Evolutionary conservation across 37 sponge, comb jelly and placozoan species (phyloP).

Genomic region (Aphrocallistes beatrix): DNA sequence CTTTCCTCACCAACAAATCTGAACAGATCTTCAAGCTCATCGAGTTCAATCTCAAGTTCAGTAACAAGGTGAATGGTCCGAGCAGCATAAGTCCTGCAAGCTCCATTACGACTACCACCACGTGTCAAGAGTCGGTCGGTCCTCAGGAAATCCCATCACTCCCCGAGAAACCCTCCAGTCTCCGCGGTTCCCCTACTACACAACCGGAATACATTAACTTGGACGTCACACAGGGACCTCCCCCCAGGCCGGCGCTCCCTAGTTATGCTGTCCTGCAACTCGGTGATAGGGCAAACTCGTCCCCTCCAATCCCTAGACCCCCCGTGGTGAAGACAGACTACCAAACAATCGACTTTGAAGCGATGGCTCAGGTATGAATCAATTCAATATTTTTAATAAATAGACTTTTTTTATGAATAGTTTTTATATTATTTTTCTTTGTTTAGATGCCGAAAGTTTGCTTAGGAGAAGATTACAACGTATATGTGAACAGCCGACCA

Average conservation of each 20-base stretch:
- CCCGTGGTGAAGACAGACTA: background rate
- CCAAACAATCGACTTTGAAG: background rate
- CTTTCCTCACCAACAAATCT: conserved; percentile 13
- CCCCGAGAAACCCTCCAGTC: background rate
- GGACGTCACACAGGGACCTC: background rate
- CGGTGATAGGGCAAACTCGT: background rate
- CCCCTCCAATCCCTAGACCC: background rate
- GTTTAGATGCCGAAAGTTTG: background rate
- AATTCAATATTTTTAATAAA: background rate
- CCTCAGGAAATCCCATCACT: background rate
- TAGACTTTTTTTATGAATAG: background rate
- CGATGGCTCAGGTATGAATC: background rate
- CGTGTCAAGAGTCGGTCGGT: background rate
- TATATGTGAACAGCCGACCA: background rate
- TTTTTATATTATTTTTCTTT: background rate
- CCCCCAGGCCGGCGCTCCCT: background rate
- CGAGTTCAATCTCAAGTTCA: background rate
- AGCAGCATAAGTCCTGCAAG: background rate
- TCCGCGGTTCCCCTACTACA: background rate
- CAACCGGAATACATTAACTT: background rate
- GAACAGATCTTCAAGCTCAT: conserved; percentile 23
- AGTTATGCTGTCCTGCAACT: background rate
- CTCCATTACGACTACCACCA: background rate
- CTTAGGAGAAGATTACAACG: background rate
- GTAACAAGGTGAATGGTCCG: background rate